Evolutionary conservation across 2,797 vertebrate genomes (phyloP), one percentile per base, ranked within the genome.

Genomic region (Graptemys geographica): DNA sequence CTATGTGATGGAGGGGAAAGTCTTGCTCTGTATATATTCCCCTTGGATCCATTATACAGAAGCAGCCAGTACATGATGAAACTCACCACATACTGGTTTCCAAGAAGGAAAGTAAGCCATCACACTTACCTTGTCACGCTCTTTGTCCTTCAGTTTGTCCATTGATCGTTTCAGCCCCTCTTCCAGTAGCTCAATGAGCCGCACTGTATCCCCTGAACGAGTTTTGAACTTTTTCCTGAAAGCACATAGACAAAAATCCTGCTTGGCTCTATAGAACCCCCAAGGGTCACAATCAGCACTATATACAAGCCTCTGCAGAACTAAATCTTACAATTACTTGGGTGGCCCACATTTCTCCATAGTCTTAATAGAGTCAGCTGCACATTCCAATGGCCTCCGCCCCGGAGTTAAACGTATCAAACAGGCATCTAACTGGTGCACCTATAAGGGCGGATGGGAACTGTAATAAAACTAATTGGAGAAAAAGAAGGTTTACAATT

Each of bases 171-270:
- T 99, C 83, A 99, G 98, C 2, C 99, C 99, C 94, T 99, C 99
- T 5, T 99, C 99, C 96, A 99, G 98, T 85, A 99, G 98, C 92
- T 99, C 99, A 90, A 99, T 98, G 72, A 99, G 98, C 76, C 99
- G 98, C 89, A 99, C 99, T 0, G 99, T 99, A 95, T 99, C 99
- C 47, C 99, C 99, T 0, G 99, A 99, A 19, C 99, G 99, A 3
- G 99, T 99, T 98, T 99, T 99, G 97, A 99, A 99, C 98, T 99
- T 99, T 97, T 99, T 99, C 98, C 99, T 99, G 96, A 25, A 97
- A 96, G 81, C 25, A 83, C 92, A 95, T 28, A 86, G 57, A 44
- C 37, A 87, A 87, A 96, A 76, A 69, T 25, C 59, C 9, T 57
- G 49, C 59, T 69, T 90, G 76, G 1, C 0, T 1, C 25, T 31